phyloP scores from a whole-genome alignment of 2,113 vertebrate species.

The Arizona elegans region DNA sequence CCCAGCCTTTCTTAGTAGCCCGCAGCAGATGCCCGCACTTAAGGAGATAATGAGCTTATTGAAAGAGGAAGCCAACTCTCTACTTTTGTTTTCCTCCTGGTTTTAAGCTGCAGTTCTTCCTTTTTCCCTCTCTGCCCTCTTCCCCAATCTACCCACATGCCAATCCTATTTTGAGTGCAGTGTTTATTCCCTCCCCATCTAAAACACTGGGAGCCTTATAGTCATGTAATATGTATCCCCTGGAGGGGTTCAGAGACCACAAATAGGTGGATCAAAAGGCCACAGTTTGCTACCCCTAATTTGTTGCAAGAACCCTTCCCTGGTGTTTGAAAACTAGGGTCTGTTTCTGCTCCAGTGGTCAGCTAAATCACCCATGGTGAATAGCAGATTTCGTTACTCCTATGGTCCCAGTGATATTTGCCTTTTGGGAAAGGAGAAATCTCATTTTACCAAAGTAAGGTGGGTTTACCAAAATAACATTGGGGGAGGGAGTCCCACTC shows the following conservation, averaged over 20 bases:
- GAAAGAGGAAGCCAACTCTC: too few species aligned
- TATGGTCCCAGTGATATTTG: conserved; percentile 45
- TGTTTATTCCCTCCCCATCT: not conserved
- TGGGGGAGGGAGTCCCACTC: not conserved
- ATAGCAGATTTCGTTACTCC: conserved; percentile 33
- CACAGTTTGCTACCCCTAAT: not conserved
- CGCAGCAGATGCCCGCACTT: too few species aligned
- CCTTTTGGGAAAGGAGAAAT: conserved; percentile 31
- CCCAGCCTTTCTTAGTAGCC: too few species aligned
- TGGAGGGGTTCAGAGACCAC: not conserved
- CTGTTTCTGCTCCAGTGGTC: not conserved
- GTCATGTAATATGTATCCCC: not conserved
- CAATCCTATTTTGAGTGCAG: not conserved
- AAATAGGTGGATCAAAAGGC: not conserved
- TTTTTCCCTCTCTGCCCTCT: not conserved
- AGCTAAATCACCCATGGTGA: conserved; percentile 25
- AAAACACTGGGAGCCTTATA: not conserved
- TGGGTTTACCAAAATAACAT: not conserved
- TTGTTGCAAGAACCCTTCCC: not conserved
- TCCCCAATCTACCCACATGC: not conserved
- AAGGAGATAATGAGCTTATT: too few species aligned
- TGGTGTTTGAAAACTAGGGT: not conserved
- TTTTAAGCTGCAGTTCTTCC: not conserved
- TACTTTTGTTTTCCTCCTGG: not conserved
- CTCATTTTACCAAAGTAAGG: not conserved